phyloP scores from a whole-genome alignment of 2,797 vertebrate species.

The Molossus molossus region DNA sequence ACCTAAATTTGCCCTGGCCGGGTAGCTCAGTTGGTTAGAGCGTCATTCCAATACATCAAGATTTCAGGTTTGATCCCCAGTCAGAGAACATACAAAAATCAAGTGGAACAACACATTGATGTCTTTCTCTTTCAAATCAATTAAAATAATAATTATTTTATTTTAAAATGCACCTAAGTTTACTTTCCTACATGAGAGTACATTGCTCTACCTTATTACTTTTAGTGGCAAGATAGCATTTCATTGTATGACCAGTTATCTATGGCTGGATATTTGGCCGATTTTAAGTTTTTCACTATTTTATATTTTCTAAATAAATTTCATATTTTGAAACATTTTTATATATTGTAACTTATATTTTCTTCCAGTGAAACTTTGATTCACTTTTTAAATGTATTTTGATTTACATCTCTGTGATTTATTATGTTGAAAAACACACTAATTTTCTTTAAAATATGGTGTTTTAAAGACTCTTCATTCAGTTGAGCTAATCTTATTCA shows the following conservation, averaged over 20 bases:
- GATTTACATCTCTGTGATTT: neutral
- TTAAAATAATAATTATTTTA: neutral
- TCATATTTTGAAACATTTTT: neutral
- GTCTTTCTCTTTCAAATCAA: neutral
- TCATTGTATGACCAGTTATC: neutral
- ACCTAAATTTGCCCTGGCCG: neutral
- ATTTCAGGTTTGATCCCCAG: neutral
- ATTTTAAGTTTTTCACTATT: slow-evolving; percentile 11
- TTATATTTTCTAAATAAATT: neutral
- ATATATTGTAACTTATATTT: neutral
- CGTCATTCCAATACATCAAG: neutral
- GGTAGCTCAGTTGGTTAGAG: neutral
- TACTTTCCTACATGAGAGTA: neutral
- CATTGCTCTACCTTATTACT: neutral
- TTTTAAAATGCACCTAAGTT: neutral
- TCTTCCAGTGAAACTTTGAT: neutral
- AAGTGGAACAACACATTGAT: neutral
- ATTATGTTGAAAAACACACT: neutral
- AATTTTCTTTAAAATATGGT: neutral
- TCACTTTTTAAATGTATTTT: neutral
- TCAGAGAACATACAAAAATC: neutral
- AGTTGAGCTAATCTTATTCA: neutral
- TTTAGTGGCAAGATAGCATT: neutral
- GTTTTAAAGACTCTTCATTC: neutral
- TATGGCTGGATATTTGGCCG: neutral